A percentile compares a stretch with the other conserved stretches of the same genome.
These are phyloP conservation scores for Idris sp. DNA, from an alignment of 1,140 invertebrate genomes.

Conservation along the genomic window DNA sequence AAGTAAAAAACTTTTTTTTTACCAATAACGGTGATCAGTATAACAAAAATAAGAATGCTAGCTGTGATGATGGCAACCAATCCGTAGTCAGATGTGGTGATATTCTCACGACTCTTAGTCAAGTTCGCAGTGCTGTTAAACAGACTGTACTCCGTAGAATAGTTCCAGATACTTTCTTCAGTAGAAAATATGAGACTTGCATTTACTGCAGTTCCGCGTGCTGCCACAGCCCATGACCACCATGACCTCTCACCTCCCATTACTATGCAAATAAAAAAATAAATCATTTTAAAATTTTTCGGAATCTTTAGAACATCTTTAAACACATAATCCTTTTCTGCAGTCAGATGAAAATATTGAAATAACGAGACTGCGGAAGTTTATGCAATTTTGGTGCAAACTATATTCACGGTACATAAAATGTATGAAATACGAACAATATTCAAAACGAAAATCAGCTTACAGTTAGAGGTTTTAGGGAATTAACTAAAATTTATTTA, in stretches of 20 bases:
- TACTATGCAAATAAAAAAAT: conserved; percentile 51
- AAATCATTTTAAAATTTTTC: conserved; percentile 5
- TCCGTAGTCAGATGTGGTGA: conserved; percentile 53
- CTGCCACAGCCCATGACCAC: conserved; percentile 68
- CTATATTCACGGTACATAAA: too few species aligned
- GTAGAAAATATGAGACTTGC: conserved; percentile 55
- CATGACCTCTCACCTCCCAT: conserved; percentile 69
- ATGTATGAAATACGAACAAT: too few species aligned
- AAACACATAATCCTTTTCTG: too few species aligned
- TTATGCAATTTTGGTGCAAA: too few species aligned
- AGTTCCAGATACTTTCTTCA: conserved; percentile 59
- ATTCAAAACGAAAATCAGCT: too few species aligned
- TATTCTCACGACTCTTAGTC: conserved; percentile 57
- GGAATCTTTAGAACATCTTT: too few species aligned
- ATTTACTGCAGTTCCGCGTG: conserved; percentile 56
- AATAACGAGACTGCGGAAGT: too few species aligned
- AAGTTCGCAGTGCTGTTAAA: conserved; percentile 59
- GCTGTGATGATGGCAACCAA: conserved; percentile 65
- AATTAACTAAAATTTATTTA: too few species aligned
- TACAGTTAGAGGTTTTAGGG: too few species aligned
- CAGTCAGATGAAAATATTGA: too few species aligned
- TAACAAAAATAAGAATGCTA: conserved; percentile 71
- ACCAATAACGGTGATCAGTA: conserved; percentile 75
- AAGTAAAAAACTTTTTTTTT: too few species aligned
- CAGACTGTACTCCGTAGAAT: conserved; percentile 50